These are phyloP conservation scores for Tipula unca DNA, from an alignment of 2,888 invertebrate species.

Conservation along the genomic window DNA sequence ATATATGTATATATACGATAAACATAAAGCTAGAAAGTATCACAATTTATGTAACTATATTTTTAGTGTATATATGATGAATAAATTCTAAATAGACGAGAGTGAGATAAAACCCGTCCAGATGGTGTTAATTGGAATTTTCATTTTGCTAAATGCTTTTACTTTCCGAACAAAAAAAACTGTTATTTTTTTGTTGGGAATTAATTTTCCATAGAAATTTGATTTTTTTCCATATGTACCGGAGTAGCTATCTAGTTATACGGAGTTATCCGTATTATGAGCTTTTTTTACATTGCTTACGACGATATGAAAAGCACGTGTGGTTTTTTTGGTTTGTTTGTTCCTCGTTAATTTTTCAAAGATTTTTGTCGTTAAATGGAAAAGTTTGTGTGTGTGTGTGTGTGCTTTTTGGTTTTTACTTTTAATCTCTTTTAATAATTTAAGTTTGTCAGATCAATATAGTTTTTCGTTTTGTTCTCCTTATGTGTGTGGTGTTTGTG, in stretches of 20 bases:
- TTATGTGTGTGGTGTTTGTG: too few species aligned
- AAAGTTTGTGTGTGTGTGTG: background rate
- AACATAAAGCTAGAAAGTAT: background rate
- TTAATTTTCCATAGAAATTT: background rate
- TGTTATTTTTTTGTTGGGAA: background rate
- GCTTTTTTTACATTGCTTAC: background rate
- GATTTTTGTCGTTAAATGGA: background rate
- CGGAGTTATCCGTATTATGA: background rate
- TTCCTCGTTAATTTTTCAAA: background rate
- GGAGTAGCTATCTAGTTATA: background rate
- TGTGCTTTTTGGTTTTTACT: background rate
- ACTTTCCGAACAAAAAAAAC: background rate
- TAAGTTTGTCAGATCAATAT: background rate
- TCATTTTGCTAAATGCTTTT: background rate
- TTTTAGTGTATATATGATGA: background rate
- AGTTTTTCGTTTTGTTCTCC: background rate
- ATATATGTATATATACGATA: background rate
- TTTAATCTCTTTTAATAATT: conserved; percentile 2
- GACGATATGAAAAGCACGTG: background rate
- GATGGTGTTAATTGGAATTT: background rate
- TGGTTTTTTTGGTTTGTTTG: background rate
- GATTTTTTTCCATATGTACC: background rate
- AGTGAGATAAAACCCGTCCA: background rate
- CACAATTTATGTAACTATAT: background rate
- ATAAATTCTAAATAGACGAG: background rate